phyloP scores from a whole-genome alignment of 2,888 invertebrate genomes.

The Esperia sulphurella region DNA sequence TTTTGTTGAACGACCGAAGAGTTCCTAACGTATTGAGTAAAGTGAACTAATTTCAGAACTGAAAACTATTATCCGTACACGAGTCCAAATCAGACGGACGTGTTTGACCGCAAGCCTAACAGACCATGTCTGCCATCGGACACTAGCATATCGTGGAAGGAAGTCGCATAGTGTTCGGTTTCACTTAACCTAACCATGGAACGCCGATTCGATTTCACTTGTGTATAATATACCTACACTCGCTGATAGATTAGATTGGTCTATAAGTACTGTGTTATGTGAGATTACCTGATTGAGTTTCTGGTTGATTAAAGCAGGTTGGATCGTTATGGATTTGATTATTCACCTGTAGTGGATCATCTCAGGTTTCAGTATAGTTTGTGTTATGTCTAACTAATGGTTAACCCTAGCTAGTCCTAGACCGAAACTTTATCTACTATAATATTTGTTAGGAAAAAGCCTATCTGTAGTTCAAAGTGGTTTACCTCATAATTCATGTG shows the following conservation, averaged over 20 bases:
- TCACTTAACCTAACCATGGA: constrained; percentile 59
- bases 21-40: too few species aligned
- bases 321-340: neutral
- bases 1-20: too few species aligned
- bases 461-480: too few species aligned
- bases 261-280: constrained; percentile 39
- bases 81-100: constrained; percentile 35
- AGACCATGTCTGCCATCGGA: constrained; percentile 47
- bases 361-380: too few species aligned
- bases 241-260: constrained; percentile 36
- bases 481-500: too few species aligned
- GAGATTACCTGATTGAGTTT: constrained; percentile 65
- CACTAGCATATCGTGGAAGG: constrained; percentile 53
- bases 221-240: neutral
- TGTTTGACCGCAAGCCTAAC: constrained; percentile 40
- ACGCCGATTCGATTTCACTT: constrained; percentile 61
- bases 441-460: too few species aligned
- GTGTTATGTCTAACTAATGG: too few species aligned
- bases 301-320: constrained; percentile 41
- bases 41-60: neutral
- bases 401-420: neutral
- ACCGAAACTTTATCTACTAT: neutral
- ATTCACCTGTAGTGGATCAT: neutral
- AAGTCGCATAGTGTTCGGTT: constrained; percentile 72
- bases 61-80: neutral